Evolutionary conservation across 2,113 vertebrate species (phyloP), one percentile per base, ranked within the genome.

Genomic region (Petroica traversi): DNA sequence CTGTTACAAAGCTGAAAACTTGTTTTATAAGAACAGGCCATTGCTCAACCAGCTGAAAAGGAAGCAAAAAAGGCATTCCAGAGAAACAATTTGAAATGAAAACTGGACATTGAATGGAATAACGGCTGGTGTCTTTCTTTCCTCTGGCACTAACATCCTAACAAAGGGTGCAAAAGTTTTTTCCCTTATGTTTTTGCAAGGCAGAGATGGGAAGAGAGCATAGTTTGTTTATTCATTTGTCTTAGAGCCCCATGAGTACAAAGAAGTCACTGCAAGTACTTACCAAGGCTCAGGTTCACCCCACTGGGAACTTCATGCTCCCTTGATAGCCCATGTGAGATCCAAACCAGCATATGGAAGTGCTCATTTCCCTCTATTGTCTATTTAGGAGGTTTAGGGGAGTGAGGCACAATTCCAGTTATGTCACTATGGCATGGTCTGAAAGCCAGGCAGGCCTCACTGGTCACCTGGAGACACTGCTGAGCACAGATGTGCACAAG

Each of bases 11-110:
- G 64, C 55, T 84, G 72, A 77, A 76, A 76, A 82, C 54, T 45
- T 61, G 59, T 92, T 95, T 91, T 82, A 48, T 66, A 82, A 69
- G 43, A 87, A 88, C 52, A 68, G 52, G 49, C 31, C 72, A 83
- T 48, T 2, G 12, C 41, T 92, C 66, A 91, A 80, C 38, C 11
- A 85, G 83, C 38, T 62, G 48, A 95, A 90, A 12, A 61, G 38
- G 26, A 38, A 12, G 3, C 1, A 2, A 40, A 36, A 76, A 95
- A 63, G 25, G 29, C 41, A 88, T 57, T 48, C 22, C 57, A 93
- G 61, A 94, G 55, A 89, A 93, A 93, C 68, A 75, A 78, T 2
- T 12, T 15, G 86, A 92, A 96, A 89, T 67, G 59, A 95, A 93
- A 95, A 69, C 19, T 62, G 71, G 63, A 89, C 16, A 34, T 85